Evolutionary conservation across 2,113 vertebrate species (phyloP).

Genomic region (Halichoerus grypus): DNA sequence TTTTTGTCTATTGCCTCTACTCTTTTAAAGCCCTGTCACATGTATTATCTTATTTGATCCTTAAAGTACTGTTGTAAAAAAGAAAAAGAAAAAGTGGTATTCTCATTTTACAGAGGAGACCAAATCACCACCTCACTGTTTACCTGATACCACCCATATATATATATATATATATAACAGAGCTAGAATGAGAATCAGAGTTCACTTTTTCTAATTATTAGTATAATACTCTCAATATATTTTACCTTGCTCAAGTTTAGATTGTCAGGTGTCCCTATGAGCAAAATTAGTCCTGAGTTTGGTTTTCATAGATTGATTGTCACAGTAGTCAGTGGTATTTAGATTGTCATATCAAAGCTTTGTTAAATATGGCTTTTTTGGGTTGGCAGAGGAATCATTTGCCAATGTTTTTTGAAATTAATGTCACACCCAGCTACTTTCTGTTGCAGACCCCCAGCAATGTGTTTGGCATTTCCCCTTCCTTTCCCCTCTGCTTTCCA

Average conservation of each 20-base stretch:
- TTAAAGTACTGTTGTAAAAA: not conserved
- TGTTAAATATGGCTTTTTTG: not conserved
- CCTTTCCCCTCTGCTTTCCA: not conserved
- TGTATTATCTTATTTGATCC: not conserved
- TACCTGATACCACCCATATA: not conserved
- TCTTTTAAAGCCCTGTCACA: conserved; percentile 42
- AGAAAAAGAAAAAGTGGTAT: not conserved
- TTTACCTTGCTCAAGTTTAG: not conserved
- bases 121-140: not conserved
- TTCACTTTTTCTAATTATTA: not conserved
- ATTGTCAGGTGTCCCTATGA: not conserved
- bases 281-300: not conserved
- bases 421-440: not conserved
- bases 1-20: not conserved
- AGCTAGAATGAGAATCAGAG: not conserved
- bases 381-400: conserved; percentile 14
- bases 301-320: not conserved
- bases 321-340: not conserved
- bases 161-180: not conserved
- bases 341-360: not conserved
- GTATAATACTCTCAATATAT: not conserved
- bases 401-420: not conserved
- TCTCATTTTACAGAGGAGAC: conserved; percentile 7
- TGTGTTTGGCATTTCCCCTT: conserved; percentile 1
- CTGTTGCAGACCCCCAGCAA: not conserved